These are phyloP conservation scores for Lacerta bilineata DNA, from an alignment of 2,797 vertebrate genomes.

Conservation along the genomic window DNA sequence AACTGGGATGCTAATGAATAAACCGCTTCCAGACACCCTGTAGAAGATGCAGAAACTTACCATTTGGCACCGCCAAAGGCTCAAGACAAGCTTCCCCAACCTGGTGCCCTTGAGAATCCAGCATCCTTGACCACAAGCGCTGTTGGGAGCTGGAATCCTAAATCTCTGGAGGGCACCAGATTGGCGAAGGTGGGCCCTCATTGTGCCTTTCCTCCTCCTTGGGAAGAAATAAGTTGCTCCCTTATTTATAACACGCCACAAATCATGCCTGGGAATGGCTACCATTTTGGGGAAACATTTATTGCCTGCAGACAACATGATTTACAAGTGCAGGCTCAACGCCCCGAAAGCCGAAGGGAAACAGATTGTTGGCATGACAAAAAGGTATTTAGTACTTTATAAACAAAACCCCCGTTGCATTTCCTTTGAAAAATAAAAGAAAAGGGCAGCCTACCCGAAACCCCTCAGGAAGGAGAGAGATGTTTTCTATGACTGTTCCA, in stretches of 20 bases:
- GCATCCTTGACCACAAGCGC: too few species aligned
- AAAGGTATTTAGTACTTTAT: conserved; percentile 20
- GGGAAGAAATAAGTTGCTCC: not conserved
- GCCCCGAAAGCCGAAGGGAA: conserved; percentile 21
- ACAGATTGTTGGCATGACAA: conserved; percentile 39
- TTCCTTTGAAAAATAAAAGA: conserved; percentile 1
- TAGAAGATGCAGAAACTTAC: too few species aligned
- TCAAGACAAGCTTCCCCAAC: too few species aligned
- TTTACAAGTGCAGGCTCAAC: conserved; percentile 5
- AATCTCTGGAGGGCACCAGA: too few species aligned
- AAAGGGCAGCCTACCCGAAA: not conserved
- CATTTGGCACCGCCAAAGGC: too few species aligned
- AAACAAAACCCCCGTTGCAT: conserved; percentile 24
- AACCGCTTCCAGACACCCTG: too few species aligned
- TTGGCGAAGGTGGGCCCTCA: too few species aligned
- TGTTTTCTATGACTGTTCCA: not conserved
- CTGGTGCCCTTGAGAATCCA: too few species aligned
- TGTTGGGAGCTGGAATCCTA: too few species aligned
- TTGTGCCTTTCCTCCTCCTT: not conserved
- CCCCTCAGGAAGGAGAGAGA: conserved; percentile 5
- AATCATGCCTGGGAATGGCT: not conserved
- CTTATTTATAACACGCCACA: not conserved
- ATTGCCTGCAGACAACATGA: conserved; percentile 11
- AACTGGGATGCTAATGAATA: too few species aligned
- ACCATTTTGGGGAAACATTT: not conserved